Evolutionary conservation across 2,888 invertebrate genomes (phyloP).

Genomic region (Orchesella flavescens): DNA sequence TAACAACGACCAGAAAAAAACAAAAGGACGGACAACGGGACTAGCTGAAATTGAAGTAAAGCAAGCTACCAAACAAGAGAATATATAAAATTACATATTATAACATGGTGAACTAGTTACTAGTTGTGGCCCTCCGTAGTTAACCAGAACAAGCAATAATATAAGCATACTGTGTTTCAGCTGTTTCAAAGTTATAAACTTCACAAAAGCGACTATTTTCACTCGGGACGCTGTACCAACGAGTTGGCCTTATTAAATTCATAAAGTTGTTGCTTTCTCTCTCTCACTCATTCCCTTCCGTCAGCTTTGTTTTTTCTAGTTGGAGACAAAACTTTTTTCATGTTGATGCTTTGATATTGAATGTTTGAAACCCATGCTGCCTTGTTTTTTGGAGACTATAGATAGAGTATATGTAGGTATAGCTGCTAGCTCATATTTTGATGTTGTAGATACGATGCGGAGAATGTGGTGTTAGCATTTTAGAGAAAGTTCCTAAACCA

Average conservation of each 20-base stretch:
- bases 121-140: no score
- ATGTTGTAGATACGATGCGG: no score
- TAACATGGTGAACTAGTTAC: not conserved
- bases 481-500: no score
- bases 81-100: not conserved
- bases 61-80: not conserved
- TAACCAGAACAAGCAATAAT: no score
- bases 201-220: slow-evolving; percentile 30
- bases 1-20: slow-evolving; percentile 18
- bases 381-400: no score
- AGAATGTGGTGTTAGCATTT: no score
- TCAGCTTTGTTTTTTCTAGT: not conserved
- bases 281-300: slow-evolving; percentile 6
- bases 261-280: slow-evolving; percentile 41
- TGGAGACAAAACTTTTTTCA: no score
- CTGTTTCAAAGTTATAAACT: not conserved
- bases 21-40: not conserved
- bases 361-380: no score
- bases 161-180: not conserved
- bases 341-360: no score
- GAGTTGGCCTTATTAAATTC: slow-evolving; percentile 42
- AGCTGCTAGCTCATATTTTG: no score
- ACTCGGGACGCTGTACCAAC: not conserved
- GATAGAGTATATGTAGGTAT: no score
- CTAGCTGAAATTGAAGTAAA: not conserved